Conservation (phyloP, 2,113 vertebrate genomes). For the Numenius arquata region DNA sequence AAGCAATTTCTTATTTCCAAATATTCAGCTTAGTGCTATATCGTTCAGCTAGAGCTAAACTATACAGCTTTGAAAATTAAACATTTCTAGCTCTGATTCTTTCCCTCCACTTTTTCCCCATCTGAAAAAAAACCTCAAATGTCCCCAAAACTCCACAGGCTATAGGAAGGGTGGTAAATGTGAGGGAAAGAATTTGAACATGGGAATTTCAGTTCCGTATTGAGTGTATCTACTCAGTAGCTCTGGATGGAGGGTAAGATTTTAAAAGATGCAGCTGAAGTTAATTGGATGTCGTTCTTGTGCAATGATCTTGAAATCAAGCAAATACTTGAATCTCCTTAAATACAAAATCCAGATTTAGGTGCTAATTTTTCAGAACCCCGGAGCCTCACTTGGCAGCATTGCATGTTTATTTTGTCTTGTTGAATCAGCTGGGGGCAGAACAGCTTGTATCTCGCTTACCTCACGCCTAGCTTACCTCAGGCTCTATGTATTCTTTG, state of each 20-base stretch:
- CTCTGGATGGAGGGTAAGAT: not conserved
- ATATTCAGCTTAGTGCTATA: not conserved
- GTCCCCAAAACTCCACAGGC: not conserved
- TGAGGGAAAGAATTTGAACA: not conserved
- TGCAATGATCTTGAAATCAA: not conserved
- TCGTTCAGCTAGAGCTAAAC: not conserved
- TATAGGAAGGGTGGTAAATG: not conserved
- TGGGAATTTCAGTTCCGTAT: not conserved
- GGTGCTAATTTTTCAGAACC: not conserved
- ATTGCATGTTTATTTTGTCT: not conserved
- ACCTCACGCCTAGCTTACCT: not conserved
- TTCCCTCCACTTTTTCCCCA: not conserved
- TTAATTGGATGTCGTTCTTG: not conserved
- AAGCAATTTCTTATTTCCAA: not conserved
- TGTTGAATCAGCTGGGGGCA: not conserved
- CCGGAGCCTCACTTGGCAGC: not conserved
- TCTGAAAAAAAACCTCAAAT: accelerated
- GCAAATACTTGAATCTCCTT: not conserved
- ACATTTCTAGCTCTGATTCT: not conserved
- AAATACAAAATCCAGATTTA: not conserved
- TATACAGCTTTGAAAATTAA: not conserved
- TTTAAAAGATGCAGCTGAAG: not conserved
- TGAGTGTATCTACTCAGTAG: not conserved
- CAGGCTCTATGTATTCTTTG: not conserved
- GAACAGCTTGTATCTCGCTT: not conserved